phyloP scores from a whole-genome alignment of 2,888 invertebrate species.

The Spodoptera littoralis region DNA sequence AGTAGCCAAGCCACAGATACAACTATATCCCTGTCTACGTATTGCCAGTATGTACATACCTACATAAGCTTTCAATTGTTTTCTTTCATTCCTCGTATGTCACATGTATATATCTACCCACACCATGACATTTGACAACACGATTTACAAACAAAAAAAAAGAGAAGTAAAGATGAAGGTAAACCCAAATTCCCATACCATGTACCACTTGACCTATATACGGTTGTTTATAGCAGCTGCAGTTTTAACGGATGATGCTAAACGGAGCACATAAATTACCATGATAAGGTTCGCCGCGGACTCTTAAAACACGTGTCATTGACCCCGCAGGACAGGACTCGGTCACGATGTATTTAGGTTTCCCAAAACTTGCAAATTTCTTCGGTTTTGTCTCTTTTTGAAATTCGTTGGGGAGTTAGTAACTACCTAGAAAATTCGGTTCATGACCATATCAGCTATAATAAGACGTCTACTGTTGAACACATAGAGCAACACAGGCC shows the following conservation, averaged over 20 bases:
- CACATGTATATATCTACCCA: too few species aligned
- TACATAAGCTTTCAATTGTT: too few species aligned
- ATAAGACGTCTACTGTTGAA: too few species aligned
- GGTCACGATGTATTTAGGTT: conserved; percentile 10
- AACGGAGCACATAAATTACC: conserved; percentile 37
- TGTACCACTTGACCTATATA: conserved; percentile 39
- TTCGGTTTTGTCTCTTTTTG: not conserved
- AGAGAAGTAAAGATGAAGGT: conserved; percentile 10
- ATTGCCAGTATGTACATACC: too few species aligned
- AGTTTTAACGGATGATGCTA: conserved; percentile 37
- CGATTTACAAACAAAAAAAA: not conserved
- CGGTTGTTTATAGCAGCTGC: conserved; percentile 8
- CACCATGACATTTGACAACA: not conserved
- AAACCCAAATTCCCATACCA: conserved; percentile 1
- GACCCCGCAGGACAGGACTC: conserved; percentile 36
- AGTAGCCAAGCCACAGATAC: too few species aligned
- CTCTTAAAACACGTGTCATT: conserved; percentile 37
- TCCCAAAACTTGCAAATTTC: not conserved
- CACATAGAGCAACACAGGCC: too few species aligned
- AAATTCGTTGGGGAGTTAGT: not conserved
- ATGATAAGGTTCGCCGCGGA: conserved; percentile 48
- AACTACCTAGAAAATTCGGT: not conserved
- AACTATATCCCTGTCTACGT: too few species aligned
- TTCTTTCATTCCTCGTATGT: too few species aligned
- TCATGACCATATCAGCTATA: too few species aligned